These are phyloP conservation scores for Ethmia dodecea DNA, from an alignment of 2,888 invertebrate genomes.

Conservation along the genomic window DNA sequence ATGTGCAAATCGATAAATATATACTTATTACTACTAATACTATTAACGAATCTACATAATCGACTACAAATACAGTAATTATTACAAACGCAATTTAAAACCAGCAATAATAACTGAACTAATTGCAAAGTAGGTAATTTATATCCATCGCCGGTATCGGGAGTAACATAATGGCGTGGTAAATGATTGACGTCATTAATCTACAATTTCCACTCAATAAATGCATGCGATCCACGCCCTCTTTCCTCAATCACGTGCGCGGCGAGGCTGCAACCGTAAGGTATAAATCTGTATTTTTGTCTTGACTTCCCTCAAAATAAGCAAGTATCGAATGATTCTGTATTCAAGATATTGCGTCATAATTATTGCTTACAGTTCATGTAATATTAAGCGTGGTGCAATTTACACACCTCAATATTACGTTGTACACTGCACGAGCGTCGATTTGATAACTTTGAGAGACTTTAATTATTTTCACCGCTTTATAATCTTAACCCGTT, in stretches of 20 bases:
- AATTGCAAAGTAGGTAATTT: slow-evolving; percentile 30
- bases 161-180: slow-evolving; percentile 33
- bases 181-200: slow-evolving; percentile 46
- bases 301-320: background rate
- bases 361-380: slow-evolving; percentile 33
- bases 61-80: no score
- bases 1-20: no score
- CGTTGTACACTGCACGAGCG: no score
- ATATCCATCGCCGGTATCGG: slow-evolving; percentile 32
- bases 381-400: slow-evolving; percentile 25
- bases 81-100: no score
- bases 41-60: no score
- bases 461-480: no score
- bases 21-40: no score
- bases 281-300: slow-evolving; percentile 5
- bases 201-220: slow-evolving; percentile 46
- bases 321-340: slow-evolving; percentile 7
- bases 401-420: slow-evolving; percentile 23
- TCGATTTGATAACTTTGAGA: no score
- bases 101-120: slow-evolving; percentile 14
- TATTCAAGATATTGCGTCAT: slow-evolving; percentile 23
- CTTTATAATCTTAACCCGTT: no score
- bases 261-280: slow-evolving; percentile 13
- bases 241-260: slow-evolving; percentile 19
- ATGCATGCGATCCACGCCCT: slow-evolving; percentile 30